Conservation (phyloP, 1,140 invertebrate species). For the Bilobella aurantiaca region DNA sequence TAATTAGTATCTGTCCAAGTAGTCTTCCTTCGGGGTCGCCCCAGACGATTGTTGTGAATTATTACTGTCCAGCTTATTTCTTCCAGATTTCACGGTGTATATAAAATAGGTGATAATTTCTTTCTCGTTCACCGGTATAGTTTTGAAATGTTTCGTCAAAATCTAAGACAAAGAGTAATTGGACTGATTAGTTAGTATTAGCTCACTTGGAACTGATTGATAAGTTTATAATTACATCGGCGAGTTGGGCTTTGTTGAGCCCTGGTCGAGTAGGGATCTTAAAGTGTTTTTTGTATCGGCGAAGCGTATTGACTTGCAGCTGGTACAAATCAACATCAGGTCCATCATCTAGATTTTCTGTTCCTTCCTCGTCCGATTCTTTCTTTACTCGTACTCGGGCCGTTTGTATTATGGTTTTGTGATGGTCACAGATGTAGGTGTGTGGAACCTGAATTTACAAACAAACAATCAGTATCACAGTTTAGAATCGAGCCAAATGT, state of each 20-base stretch:
- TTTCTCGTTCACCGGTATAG: conserved; percentile 85
- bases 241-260: conserved; percentile 85
- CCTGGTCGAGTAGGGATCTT: conserved; percentile 82
- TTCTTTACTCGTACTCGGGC: conserved; percentile 73
- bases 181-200: neutral
- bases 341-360: conserved; percentile 56
- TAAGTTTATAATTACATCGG: too few relatives aligned
- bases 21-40: neutral
- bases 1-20: neutral
- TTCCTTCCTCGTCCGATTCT: conserved; percentile 85
- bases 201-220: conserved; percentile 54
- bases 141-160: conserved; percentile 86
- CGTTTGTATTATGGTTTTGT: conserved; percentile 89
- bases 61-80: conserved; percentile 65
- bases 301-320: conserved; percentile 81
- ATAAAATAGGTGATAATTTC: conserved; percentile 92
- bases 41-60: neutral
- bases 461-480: conserved; percentile 14
- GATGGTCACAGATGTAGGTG: conserved; percentile 93
- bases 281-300: conserved; percentile 85
- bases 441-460: conserved; percentile 76
- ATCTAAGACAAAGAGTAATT: conserved; percentile 48
- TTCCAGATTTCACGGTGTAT: conserved; percentile 89
- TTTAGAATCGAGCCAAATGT: too few relatives aligned
- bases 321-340: conserved; percentile 88